Base-by-base conservation (phyloP, 2,797 vertebrate genomes). In the Eulemur mongoz region DNA sequence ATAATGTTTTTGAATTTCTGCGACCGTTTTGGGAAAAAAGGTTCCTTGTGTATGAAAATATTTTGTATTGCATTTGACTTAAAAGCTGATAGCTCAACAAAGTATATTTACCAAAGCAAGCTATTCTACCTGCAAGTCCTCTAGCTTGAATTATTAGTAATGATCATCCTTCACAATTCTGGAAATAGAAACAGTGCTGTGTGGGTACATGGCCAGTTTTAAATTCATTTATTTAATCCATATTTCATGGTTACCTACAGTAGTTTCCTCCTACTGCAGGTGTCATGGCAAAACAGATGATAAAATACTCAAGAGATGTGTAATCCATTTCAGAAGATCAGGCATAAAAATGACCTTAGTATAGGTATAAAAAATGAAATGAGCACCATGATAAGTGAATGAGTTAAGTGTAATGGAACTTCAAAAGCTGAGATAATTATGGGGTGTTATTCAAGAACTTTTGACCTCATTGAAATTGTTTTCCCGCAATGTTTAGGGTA, bases 371-470 rank as follows among this genome's bases (percentile, higher is more conserved):
- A 22, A 94, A 91, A 32, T 85, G 32, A 93, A 92, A 67, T 70
- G 63, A 86, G 54, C 4, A 85, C 61, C 8, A 38, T 70, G 85
- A 82, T 76, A 88, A 69, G 18, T 87, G 25, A 69, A 7, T 63
- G 59, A 80, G 50, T 85, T 96, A 81, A 95, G 82, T 86, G 48
- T 10, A 93, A 81, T 38, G 54, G 50, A 23, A 95, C 73, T 93
- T 95, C 52, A 89, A 90, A 97, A 80, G 63, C 48, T 0, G 52
- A 93, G 59, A 75, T 87, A 92, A 95, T 93, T 92, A 85, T 54
- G 65, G 75, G 11, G 15, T 80, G 12, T 83, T 80, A 83, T 43
- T 90, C 11, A 73, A 70, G 90, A 96, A 70, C 50, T 88, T 95
- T 38, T 96, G 81, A 89, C 63, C 57, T 95, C 76, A 83, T 4